Conservation (phyloP, 1,140 invertebrate species). For the Drosophila repleta region DNA sequence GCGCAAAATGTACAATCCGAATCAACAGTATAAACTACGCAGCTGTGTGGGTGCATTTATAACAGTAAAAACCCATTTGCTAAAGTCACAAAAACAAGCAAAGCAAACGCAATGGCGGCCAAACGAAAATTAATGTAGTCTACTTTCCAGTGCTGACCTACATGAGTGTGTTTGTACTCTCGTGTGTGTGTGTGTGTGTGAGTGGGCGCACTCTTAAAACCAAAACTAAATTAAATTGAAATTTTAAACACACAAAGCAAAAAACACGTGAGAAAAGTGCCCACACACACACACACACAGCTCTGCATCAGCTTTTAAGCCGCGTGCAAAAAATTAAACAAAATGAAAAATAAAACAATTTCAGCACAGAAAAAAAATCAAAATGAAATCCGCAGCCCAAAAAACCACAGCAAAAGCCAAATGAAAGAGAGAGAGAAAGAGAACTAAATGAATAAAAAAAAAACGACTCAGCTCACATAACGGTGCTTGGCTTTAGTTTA, state of each 20-base stretch:
- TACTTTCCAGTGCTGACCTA: conserved; percentile 74
- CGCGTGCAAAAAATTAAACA: conserved; percentile 45
- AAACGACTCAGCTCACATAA: conserved; percentile 35
- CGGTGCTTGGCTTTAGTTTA: conserved; percentile 50
- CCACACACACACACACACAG: conserved; percentile 37
- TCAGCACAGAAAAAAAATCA: conserved; percentile 52
- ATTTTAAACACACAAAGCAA: conserved; percentile 72
- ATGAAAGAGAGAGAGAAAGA: conserved; percentile 27
- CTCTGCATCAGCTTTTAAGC: conserved; percentile 58
- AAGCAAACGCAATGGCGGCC: conserved; percentile 38
- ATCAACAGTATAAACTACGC: conserved; percentile 66
- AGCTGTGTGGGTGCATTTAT: conserved; percentile 20
- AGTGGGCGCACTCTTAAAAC: conserved; percentile 66
- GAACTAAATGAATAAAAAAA: conserved; percentile 27
- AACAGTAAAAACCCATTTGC: conserved; percentile 67
- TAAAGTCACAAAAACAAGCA: conserved; percentile 60
- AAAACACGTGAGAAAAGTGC: conserved; percentile 63
- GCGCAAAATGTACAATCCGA: conserved; percentile 30
- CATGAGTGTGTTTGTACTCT: conserved; percentile 27
- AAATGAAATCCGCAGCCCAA: conserved; percentile 76
- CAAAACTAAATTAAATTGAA: conserved; percentile 82
- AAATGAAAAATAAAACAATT: conserved; percentile 77
- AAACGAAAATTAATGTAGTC: conserved; percentile 80
- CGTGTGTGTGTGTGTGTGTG: conserved; percentile 9
- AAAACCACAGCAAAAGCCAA: conserved; percentile 59